Percentiles rank a stretch among this genome's conserved stretches.
These are phyloP conservation scores for Chanos chanos DNA, from an alignment of 2,797 vertebrate species.

Conservation along the genomic window DNA sequence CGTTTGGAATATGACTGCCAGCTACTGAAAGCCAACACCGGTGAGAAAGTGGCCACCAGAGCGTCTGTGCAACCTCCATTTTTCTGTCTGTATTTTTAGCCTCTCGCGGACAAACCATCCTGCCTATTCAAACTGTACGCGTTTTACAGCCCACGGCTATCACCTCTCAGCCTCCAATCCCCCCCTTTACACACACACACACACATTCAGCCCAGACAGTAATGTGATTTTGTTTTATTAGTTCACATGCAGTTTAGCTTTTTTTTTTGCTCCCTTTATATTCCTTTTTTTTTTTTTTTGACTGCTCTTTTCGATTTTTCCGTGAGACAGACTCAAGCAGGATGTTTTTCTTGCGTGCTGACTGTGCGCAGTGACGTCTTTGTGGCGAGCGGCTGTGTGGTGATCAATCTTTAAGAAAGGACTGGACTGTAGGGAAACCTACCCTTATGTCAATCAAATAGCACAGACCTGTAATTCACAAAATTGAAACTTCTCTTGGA, in stretches of 20 bases:
- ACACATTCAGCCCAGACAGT: not conserved
- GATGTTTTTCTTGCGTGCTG: conserved; percentile 39
- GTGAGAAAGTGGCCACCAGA: conserved; percentile 52
- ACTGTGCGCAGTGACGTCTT: conserved; percentile 48
- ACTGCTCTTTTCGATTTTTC: conserved; percentile 46
- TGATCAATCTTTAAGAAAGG: conserved; percentile 37
- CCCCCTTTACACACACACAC: not conserved
- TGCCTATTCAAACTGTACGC: not conserved
- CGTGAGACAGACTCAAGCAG: conserved; percentile 28
- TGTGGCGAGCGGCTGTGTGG: conserved; percentile 39
- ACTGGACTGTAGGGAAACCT: conserved; percentile 17
- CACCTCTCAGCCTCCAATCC: not conserved
- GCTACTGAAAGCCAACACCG: conserved; percentile 57
- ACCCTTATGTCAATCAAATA: conserved; percentile 25
- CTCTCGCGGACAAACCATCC: conserved; percentile 24
- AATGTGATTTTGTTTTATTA: not conserved
- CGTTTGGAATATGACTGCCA: conserved; percentile 40
- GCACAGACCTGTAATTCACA: conserved; percentile 15
- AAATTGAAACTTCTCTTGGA: conserved; percentile 3
- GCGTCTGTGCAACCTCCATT: conserved; percentile 27
- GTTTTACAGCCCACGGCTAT: conserved; percentile 7
- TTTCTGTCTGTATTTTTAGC: conserved; percentile 51
- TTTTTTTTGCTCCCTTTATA: conserved; percentile 11
- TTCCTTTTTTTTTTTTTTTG: conserved; percentile 22
- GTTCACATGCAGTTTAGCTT: not conserved